phyloP scores from a whole-genome alignment of 2,888 invertebrate genomes.

The Drosophila subsilvestris region DNA sequence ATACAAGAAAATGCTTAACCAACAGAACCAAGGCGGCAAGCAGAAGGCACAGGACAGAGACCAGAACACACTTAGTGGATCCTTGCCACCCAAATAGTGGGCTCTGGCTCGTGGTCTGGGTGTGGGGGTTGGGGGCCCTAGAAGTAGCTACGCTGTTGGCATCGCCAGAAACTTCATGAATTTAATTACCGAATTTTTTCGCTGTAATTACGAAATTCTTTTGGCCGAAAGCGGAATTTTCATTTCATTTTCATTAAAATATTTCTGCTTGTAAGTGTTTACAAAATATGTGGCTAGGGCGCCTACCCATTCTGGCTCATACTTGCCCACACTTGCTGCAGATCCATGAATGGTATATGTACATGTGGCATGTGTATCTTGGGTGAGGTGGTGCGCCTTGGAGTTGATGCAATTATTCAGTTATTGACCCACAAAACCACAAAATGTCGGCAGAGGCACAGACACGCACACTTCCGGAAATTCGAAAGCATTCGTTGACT shows the following conservation, averaged over 20 bases:
- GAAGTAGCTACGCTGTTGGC: slow-evolving; percentile 45
- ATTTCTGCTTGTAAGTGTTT: slow-evolving; percentile 73
- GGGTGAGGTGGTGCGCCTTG: slow-evolving; percentile 10
- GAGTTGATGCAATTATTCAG: slow-evolving; percentile 67
- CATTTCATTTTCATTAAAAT: slow-evolving; percentile 78
- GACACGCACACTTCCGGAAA: slow-evolving; percentile 1
- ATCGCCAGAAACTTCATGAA: slow-evolving; percentile 74
- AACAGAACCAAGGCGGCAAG: slow-evolving; percentile 61
- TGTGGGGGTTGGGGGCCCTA: slow-evolving; percentile 52
- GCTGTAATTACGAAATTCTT: slow-evolving; percentile 79
- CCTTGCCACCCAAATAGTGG: slow-evolving; percentile 2
- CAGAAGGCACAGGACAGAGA: slow-evolving; percentile 32
- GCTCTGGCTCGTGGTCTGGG: slow-evolving; percentile 28
- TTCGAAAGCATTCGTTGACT: slow-evolving; percentile 2
- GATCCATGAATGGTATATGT: neutral
- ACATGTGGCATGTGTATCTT: slow-evolving; percentile 1
- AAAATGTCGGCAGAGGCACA: slow-evolving; percentile 55
- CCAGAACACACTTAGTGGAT: slow-evolving; percentile 44
- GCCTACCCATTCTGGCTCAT: no score
- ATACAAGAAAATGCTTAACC: slow-evolving; percentile 76
- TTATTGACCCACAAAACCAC: slow-evolving; percentile 74
- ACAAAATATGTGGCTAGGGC: slow-evolving; percentile 64
- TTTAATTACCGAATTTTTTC: slow-evolving; percentile 77
- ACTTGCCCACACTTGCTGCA: no score
- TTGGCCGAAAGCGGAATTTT: slow-evolving; percentile 77